phyloP scores from a whole-genome alignment of 2,888 invertebrate genomes.

The Diarsia dahlii region DNA sequence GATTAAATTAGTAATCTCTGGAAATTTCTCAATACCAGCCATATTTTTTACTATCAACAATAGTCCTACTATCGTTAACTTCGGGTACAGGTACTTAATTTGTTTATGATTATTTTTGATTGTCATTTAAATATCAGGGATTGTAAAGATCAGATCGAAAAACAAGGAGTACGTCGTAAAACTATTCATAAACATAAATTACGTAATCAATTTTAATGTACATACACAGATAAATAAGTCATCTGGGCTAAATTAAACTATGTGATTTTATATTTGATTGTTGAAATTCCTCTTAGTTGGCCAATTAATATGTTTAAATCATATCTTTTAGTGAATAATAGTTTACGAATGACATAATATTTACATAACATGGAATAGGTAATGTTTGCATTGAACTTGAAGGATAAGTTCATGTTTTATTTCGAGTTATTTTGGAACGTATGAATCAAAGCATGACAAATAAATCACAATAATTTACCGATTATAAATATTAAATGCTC shows the following conservation, averaged over 20 bases:
- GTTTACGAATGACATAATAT: slow-evolving; percentile 9
- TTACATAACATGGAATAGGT: background rate
- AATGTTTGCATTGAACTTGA: slow-evolving; percentile 11
- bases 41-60: slow-evolving; percentile 21
- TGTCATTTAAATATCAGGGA: slow-evolving; percentile 4
- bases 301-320: background rate
- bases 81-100: background rate
- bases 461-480: slow-evolving; percentile 10
- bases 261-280: background rate
- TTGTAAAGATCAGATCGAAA: slow-evolving; percentile 9
- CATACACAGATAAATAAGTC: background rate
- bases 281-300: background rate
- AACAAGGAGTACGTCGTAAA: slow-evolving; percentile 11
- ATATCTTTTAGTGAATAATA: background rate
- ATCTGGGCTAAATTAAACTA: slow-evolving; percentile 9
- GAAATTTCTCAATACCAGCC: slow-evolving; percentile 25
- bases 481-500: background rate
- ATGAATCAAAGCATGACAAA: slow-evolving; percentile 7
- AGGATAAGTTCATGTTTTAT: slow-evolving; percentile 1
- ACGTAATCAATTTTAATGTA: background rate
- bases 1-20: slow-evolving; percentile 30
- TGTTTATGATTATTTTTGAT: slow-evolving; percentile 21
- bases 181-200: slow-evolving; percentile 11
- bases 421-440: background rate
- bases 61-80: slow-evolving; percentile 15